Evolutionary conservation across 2,113 vertebrate species (phyloP), one percentile per base, ranked within the genome.

Genomic region (Saccopteryx leptura): DNA sequence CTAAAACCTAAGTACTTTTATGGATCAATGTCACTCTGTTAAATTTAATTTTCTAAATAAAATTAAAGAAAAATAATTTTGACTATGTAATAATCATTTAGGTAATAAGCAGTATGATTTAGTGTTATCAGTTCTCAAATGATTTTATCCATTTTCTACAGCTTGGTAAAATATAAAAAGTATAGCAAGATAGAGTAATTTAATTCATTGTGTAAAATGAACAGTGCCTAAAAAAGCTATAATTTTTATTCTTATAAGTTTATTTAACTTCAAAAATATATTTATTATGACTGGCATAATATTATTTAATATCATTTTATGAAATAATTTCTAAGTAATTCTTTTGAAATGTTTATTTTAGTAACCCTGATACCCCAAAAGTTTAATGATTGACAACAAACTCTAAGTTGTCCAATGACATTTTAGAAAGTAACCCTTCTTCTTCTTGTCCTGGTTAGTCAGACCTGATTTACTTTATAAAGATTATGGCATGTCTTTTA

Each of bases 401-500:
- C 1, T 50, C 12, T 63, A 10, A 75, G 28, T 46, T 33, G 9
- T 48, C 26, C 31, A 9, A 66, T 75, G 18, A 82, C 4, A 69
- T 17, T 52, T 65, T 76, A 91, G 28, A 94, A n/a, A 90, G 28
- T 84, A 12, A 60, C 1, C 0, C 65, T 93, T 23, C 4, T 82
- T 96, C 15, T 56, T 68, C 9, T 11, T 91, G 0, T 72, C 39
- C 17, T 92, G 15, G 78, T 46, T 56, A 93, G 17, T 78, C 9
- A 65, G 17, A 92, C 56, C 0, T 89, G 91, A 97, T 95, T 97
- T 97, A 90, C 60, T 91, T 80, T 13, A 83, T 68, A 33, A 46
- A 89, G 63, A 84, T 52, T 28, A 97, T 52, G 79, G 26, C 84
- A 96, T 74, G 97, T 96, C 60, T 48, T 89, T 69, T 98, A 98